Base-by-base conservation (phyloP, 23 tunicate species). In the Styela plicata region DNA sequence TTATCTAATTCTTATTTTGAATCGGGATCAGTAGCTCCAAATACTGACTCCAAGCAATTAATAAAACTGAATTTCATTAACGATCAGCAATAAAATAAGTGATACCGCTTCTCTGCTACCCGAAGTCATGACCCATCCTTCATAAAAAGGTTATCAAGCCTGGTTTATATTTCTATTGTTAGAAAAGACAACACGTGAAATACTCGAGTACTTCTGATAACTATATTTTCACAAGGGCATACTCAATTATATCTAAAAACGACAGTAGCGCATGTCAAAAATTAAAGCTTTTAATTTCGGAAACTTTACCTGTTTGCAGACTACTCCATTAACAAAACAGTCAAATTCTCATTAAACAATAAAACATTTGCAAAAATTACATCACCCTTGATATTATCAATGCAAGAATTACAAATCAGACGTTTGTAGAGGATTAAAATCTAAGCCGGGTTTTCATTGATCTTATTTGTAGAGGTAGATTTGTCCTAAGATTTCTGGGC, bases 251-350 rank as follows among this genome's bases (percentile, higher is more conserved):
- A 18, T 36, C 3, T 19, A 32, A 34, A 18, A 71, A 16, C 77
- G 34, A 29, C 77, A 20, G 29, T 28, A 16, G 24, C 13, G 77
- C 5, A 33, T 30, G 35, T 26, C 17, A 32, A 10, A 71, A 71
- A 5, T 19, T 19, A 34, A 71, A 29, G 13, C 35, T n/a, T 71
- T 71, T 21, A 28, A 3, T 17, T 76, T 53, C 24, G 44, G 44
- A 76, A 76, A 24, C 63, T 18, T 18, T 0, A 21, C 32, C n/a
- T 76, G 26, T 76, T 76, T 76, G 81, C 81, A 20, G n/a, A 76
- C 81, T 76, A 53, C 66, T 76, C 27, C 27, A 37, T 76, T 44
- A 76, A 36, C 81, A 76, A 76, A 76, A 76, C 81, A 76, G 32
- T 44, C 18, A 76, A 36, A 44, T 44, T 20, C 33, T 44, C 37